Evolutionary conservation across 2,113 vertebrate species (phyloP), one percentile per base, ranked within the genome.

Genomic region (Sialia sialis): DNA sequence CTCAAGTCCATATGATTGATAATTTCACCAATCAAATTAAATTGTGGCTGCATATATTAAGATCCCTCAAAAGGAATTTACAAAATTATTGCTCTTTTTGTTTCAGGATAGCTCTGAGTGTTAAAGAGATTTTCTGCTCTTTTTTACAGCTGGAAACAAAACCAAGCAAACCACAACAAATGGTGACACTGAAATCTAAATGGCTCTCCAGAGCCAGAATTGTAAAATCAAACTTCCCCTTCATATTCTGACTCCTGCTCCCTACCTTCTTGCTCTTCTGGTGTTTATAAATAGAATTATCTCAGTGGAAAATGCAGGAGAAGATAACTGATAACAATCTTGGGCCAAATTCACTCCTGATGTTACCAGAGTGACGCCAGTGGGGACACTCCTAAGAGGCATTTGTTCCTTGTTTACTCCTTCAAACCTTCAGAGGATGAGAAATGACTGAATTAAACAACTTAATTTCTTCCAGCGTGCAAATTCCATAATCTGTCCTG

Each of bases 381-480:
- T 14, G 32, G 44, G 79, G 63, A 32, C 75, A 44, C 87, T 56
- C 84, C 48, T 59, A 72, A 94, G 94, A 90, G 64, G 7, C 10
- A 60, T 95, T 90, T 86, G 52, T 32, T 83, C 64, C 39, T 90
- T 94, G 68, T 94, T 97, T 94, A 68, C 25, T 93, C 68, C 79
- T 81, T n/a, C 92, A 88, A 52, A 72, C 75, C 90, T 92, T 95
- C 4, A 4, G 83, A 88, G 82, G 60, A 63, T 81, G 93, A 93
- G 87, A 64, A 90, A 94, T 27, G 56, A 87, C 62, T 67, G 84
- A 91, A 95, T 94, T 95, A 95, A 95, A 87, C 82, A 97, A 92
- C 68, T 78, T 92, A 59, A 90, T 95, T 95, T 85, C 68, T 95
- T 95, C 62, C 93, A 84, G 44, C 3, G 68, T 91, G 82, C 79